These are phyloP conservation scores for Cephus nigrinus DNA, from an alignment of 2,888 invertebrate genomes.

Conservation along the genomic window DNA sequence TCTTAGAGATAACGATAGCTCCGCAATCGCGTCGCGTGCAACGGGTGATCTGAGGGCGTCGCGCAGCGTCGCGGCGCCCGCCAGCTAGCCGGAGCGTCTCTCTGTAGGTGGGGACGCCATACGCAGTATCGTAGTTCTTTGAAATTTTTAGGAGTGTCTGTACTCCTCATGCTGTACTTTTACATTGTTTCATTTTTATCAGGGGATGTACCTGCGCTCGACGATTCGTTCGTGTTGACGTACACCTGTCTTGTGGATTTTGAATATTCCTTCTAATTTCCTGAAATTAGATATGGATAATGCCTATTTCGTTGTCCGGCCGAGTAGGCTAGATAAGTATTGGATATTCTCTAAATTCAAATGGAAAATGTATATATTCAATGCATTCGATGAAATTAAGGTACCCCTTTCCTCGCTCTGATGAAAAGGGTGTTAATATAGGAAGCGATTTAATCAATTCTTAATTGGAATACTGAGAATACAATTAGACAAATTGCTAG, in stretches of 20 bases:
- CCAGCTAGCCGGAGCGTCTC: not conserved
- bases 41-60: conserved; percentile 19
- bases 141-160: not conserved
- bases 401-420: not conserved
- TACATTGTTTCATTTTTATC: not conserved
- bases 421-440: not conserved
- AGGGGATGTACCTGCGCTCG: not conserved
- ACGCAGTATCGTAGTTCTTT: conserved; percentile 9
- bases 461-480: not conserved
- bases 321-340: not conserved
- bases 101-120: conserved; percentile 1
- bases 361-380: not conserved
- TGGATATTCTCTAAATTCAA: not conserved
- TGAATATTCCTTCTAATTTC: not conserved
- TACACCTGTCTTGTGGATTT: not conserved
- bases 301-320: not conserved
- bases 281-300: not conserved
- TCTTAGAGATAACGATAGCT: conserved; percentile 1
- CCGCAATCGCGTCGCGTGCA: conserved; percentile 19
- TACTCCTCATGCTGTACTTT: not conserved
- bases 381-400: not conserved
- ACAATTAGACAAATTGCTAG: not conserved
- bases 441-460: not conserved
- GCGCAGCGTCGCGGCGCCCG: conserved; percentile 17
- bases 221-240: not conserved